Percentiles rank a stretch among this genome's conserved stretches.
These are phyloP conservation scores for Cuculus canorus DNA, from an alignment of 2,797 vertebrate species.

Conservation along the genomic window DNA sequence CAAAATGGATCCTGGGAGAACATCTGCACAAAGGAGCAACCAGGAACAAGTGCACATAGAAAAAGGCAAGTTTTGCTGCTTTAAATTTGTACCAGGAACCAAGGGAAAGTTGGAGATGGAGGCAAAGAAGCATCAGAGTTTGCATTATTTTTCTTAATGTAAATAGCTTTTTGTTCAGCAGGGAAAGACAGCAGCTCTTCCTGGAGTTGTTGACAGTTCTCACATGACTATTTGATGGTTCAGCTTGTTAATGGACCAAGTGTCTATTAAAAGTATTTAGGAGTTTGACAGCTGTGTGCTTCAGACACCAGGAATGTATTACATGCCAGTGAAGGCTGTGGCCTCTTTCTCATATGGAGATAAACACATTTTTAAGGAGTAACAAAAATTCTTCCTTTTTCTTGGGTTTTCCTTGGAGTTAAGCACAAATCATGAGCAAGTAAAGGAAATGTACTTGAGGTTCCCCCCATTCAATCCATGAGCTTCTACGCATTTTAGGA, in stretches of 20 bases:
- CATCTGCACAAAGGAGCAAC: not conserved
- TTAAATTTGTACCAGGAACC: not conserved
- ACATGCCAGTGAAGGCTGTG: not conserved
- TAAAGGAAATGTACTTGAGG: not conserved
- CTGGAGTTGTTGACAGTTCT: constrained; percentile 2
- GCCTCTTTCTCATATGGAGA: not conserved
- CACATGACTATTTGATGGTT: not conserved
- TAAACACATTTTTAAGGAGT: not conserved
- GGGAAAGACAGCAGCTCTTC: constrained; percentile 24
- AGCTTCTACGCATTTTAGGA: not conserved
- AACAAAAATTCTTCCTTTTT: not conserved
- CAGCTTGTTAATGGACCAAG: not conserved
- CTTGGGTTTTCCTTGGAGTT: not conserved
- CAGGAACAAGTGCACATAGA: not conserved
- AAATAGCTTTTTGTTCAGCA: constrained; percentile 18
- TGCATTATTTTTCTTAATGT: not conserved
- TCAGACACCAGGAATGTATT: not conserved
- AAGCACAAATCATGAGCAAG: not conserved
- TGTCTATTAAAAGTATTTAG: not conserved
- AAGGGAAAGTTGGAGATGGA: not conserved
- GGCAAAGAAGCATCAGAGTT: not conserved
- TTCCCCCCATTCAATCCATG: not conserved
- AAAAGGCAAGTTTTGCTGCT: not conserved
- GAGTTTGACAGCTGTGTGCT: not conserved
- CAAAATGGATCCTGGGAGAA: not conserved